Percentiles rank a stretch among this genome's conserved stretches.
phyloP scores from a whole-genome alignment of 2,113 vertebrate species.

The Macroglossus sobrinus region DNA sequence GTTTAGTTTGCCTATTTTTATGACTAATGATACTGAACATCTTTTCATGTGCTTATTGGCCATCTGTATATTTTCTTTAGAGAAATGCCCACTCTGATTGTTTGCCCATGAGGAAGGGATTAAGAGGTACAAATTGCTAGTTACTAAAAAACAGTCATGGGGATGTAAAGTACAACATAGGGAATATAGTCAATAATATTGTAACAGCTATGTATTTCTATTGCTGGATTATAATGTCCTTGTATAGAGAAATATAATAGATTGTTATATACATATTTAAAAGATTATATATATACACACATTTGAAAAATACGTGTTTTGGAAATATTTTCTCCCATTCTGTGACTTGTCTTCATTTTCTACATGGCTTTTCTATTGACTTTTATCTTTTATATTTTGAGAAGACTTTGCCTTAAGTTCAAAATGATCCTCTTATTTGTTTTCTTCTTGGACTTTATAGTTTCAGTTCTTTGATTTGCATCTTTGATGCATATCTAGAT shows the following conservation, averaged over 20 bases:
- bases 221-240: neutral
- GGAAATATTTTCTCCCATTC: conserved; percentile 15
- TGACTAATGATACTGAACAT: neutral
- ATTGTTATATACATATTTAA: neutral
- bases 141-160: no score
- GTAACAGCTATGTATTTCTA: neutral
- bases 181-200: no score
- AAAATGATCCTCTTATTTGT: neutral
- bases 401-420: neutral
- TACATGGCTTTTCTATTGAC: neutral
- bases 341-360: neutral
- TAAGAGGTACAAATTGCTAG: no score
- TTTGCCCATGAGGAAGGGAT: neutral
- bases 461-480: neutral
- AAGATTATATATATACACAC: no score
- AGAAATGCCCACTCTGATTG: neutral
- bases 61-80: neutral
- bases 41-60: neutral
- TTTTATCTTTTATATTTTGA: neutral
- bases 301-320: neutral
- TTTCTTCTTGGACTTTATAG: neutral
- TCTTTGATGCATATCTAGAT: neutral
- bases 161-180: no score
- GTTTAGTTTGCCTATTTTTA: conserved; percentile 8
- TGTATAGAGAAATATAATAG: no score